Evolutionary conservation across 2,888 invertebrate genomes (phyloP), one percentile per base, ranked within the genome.

Genomic region (Phorcus lineatus): DNA sequence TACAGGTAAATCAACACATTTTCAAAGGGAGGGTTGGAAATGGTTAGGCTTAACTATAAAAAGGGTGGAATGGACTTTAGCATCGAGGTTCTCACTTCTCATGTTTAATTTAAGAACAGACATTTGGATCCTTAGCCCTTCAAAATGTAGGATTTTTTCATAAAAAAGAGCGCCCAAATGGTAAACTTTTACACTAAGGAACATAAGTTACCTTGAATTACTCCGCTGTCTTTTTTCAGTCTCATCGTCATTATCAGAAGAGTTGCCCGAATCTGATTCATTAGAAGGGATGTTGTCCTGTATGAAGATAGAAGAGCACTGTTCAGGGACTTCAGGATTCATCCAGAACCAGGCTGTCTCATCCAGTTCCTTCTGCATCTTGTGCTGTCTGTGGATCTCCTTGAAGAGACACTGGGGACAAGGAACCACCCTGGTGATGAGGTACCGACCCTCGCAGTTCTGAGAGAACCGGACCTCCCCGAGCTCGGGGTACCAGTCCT

Each of bases 401-500:
- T 84, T 83, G 53, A 90, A 84, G n/a, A 98, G 94, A 92, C 99
- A 99, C 36, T 95, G 95, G 0, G 97, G 97, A 92, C 99, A 99
- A 0, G 98, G 97, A 83, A 99, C 96, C 79, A 99, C 93, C 13
- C 99, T 95, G 0, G 98, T 99, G 77, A 99, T 97, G 55, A 99
- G 94, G 92, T 98, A 96, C 88, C 97, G 96, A 0, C 99, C 99
- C 84, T 98, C 98, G 0, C 98, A 98, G 0, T 99, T 99, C 93
- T 99, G 99, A 2, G 98, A 98, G 94, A 99, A 99, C 57, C 99
- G 95, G 0, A 98, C 98, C 77, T 90, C 90, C n/a, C 76, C 76
- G 22, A 79, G 36, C 97, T 79, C 79, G 0, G 98, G 98, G 93
- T 98, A 99, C 99, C 99, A 99, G 93, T 99, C 99, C 93, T 99